Percentiles rank a stretch among this genome's conserved stretches.
Conservation (phyloP, 2,888 invertebrate species). For the Cephus nigrinus region DNA sequence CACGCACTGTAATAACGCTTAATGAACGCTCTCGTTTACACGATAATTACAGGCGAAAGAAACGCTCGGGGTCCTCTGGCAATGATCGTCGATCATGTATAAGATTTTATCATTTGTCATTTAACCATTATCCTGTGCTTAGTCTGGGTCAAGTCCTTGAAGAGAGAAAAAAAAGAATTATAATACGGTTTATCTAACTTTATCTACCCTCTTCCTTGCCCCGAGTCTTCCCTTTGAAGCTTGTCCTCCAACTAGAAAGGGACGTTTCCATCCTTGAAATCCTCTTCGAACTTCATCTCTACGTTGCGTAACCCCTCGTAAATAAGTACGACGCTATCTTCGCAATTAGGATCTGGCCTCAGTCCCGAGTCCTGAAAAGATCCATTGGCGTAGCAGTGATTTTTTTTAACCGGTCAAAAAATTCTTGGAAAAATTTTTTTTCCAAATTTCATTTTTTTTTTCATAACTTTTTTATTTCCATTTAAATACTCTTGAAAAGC, state of each 20-base stretch:
- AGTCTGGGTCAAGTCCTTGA: background rate
- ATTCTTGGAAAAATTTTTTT: background rate
- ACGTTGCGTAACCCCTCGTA: conserved; percentile 24
- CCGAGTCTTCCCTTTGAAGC: background rate
- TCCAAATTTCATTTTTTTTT: too few relatives aligned
- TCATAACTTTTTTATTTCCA: too few relatives aligned
- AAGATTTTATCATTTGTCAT: background rate
- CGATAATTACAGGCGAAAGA: conserved; percentile 42
- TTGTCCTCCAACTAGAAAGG: background rate
- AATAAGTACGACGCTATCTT: conserved; percentile 25
- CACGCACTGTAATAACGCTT: conserved; percentile 15
- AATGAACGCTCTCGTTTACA: conserved; percentile 45
- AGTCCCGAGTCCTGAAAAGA: conserved; percentile 13
- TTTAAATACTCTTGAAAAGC: too few relatives aligned
- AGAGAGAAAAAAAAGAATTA: background rate
- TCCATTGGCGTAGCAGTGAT: background rate
- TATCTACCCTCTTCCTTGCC: background rate
- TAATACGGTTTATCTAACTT: background rate
- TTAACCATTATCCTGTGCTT: background rate
- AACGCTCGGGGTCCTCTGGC: background rate
- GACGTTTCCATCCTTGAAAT: background rate
- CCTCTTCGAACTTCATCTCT: background rate
- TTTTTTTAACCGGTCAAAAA: background rate
- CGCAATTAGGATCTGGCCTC: conserved; percentile 34
- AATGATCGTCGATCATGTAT: background rate